Conservation (phyloP, 2,797 vertebrate genomes). For the Schizopygopsis pylzovi region DNA sequence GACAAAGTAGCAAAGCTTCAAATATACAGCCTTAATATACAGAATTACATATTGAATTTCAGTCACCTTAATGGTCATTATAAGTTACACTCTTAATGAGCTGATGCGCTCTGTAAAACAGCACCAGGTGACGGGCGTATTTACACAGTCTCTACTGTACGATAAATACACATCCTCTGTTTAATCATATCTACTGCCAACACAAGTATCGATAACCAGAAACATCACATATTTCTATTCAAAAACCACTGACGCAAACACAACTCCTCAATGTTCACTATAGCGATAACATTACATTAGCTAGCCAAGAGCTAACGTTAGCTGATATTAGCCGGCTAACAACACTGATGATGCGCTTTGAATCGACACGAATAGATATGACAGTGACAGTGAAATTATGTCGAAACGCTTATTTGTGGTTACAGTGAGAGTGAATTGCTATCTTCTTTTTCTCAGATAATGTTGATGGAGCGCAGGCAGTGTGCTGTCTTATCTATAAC, state of each 20-base stretch:
- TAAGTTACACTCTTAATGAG: constrained; percentile 14
- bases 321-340: constrained; percentile 31
- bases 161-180: not conserved
- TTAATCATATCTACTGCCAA: not conserved
- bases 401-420: not conserved
- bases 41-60: not conserved
- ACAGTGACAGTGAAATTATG: not conserved
- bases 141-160: not conserved
- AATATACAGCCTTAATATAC: not conserved
- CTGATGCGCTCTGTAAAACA: not conserved
- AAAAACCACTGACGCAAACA: not conserved
- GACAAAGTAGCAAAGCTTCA: not conserved
- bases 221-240: not conserved
- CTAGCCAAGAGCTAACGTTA: constrained; percentile 26
- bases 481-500: constrained; percentile 7
- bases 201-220: not conserved
- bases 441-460: not conserved
- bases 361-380: not conserved
- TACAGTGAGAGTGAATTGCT: not conserved
- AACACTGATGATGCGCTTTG: constrained; percentile 22
- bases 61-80: not conserved
- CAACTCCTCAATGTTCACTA: not conserved
- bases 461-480: not conserved
- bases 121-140: not conserved
- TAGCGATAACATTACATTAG: not conserved